Evolutionary conservation across 2,888 invertebrate species (phyloP), one percentile per base, ranked within the genome.

Genomic region (Corbicula japonica): DNA sequence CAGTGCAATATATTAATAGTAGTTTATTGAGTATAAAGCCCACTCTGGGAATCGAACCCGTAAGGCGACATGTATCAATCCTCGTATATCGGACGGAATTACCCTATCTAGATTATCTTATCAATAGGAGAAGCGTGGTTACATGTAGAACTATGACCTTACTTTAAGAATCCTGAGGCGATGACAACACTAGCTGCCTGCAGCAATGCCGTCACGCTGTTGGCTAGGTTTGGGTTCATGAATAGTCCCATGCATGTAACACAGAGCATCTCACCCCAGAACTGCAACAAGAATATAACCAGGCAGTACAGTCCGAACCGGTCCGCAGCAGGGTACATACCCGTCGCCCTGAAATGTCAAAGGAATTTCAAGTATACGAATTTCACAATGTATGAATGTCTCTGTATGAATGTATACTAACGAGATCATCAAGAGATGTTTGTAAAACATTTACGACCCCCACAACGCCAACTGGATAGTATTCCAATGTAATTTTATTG

Each of bases 141-240:
- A n/a, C n/a, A n/a, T n/a, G n/a, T n/a, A n/a, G n/a, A n/a, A n/a
- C n/a, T n/a, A 68, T 18, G 8, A 21, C 46, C 78, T 23, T 83
- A 90, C 91, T 87, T 90, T 21, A 91, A 71, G 32, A 89, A 84
- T 5, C 91, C 91, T 0, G 91, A 87, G 0, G 89, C 80, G 21
- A 90, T 80, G 23, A 91, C 80, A 6, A 87, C 87, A 10, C 88
- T 84, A 1, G 87, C 87, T 1, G 89, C 81, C 38, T 87, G 76
- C n/a, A 89, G 54, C 15, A 90, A 84, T 1, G 87, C 81, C 3
- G 87, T 80, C 2, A 83, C 78, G 68, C 88, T 88, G 76, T 87
- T 88, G 38, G 89, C 89, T 28, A 89, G 68, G 41, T 83, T 86
- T 0, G 86, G 75, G 72, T 88, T 89, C 69, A 84, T 80, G 58